Evolutionary conservation across 2,113 vertebrate genomes (phyloP), one percentile per base, ranked within the genome.

Genomic region (Athene cunicularia): DNA sequence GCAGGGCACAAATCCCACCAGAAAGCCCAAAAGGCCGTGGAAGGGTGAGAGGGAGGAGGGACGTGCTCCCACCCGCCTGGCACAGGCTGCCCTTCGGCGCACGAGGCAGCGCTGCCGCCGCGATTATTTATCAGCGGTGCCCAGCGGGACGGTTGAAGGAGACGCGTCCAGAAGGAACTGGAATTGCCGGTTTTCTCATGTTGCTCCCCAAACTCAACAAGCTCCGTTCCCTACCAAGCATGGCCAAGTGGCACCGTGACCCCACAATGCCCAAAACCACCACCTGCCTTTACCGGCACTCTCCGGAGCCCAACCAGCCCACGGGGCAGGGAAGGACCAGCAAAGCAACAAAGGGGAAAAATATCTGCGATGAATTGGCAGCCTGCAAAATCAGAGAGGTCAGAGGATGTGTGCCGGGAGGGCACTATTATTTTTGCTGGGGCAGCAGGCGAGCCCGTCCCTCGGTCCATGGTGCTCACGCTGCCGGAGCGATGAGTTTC

Each of bases 171-270:
- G 73, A 71, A 68, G 80, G 93, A 97, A 96, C 95, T 17, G 93
- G 96, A 96, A 93, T 88, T 90, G 95, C 96, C 30, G 66, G 95
- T 96, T 96, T 94, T 28, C 73, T 59, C 9, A 0, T 62, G 70
- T 20, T n/a, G 95, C 77, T 96, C 80, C 84, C 93, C 90, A 85
- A 56, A 95, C 77, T 50, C 77, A 49, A 52, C 39, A 3, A 60
- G 39, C 74, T 59, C 89, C 14, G 6, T 37, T 89, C 87, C 84
- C 86, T 74, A 52, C 23, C 28, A 37, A 11, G 66, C 8, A 3
- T 0, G 4, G 63, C 45, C 18, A 5, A 72, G 45, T 2, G 0
- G 47, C 71, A 14, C 89, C 8, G 4, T 63, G 93, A 93, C 91
- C 93, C 76, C 5, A 2, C 1, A 1, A 90, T 49, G 53, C 66